These are phyloP conservation scores for Hoplodrina ambigua DNA, from an alignment of 2,888 invertebrate species.

Conservation along the genomic window DNA sequence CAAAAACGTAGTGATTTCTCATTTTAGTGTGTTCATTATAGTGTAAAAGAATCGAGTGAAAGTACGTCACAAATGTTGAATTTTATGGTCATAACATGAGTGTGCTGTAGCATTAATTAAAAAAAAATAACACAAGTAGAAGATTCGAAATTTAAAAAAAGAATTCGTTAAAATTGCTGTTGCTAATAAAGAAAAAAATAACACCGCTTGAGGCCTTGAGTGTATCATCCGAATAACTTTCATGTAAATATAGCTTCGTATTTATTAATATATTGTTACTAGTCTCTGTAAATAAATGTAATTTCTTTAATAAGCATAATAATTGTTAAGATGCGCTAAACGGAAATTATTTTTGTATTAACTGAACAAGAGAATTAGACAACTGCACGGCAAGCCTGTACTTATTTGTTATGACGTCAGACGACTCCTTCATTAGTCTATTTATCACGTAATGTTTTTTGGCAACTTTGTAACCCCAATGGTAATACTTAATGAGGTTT, in stretches of 20 bases:
- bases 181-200: constrained; percentile 44
- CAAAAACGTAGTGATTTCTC: constrained; percentile 25
- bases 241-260: constrained; percentile 69
- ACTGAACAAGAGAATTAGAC: constrained; percentile 3
- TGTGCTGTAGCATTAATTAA: constrained; percentile 45
- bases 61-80: constrained; percentile 50
- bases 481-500: too few species aligned
- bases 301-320: constrained; percentile 60
- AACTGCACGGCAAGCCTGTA: neutral
- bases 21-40: constrained; percentile 43
- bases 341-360: constrained; percentile 36
- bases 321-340: constrained; percentile 41
- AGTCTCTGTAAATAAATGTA: constrained; percentile 71
- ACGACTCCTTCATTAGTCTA: neutral
- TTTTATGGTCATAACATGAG: constrained; percentile 42
- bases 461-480: too few species aligned
- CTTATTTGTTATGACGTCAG: neutral
- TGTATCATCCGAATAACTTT: constrained; percentile 78
- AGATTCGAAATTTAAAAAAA: constrained; percentile 11
- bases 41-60: constrained; percentile 40
- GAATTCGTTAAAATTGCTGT: constrained; percentile 49
- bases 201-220: constrained; percentile 80
- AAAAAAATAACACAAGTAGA: constrained; percentile 35
- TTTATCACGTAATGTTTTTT: too few species aligned
- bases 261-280: constrained; percentile 69